Conservation (phyloP, 2,888 invertebrate species). For the Tinea trinotella region DNA sequence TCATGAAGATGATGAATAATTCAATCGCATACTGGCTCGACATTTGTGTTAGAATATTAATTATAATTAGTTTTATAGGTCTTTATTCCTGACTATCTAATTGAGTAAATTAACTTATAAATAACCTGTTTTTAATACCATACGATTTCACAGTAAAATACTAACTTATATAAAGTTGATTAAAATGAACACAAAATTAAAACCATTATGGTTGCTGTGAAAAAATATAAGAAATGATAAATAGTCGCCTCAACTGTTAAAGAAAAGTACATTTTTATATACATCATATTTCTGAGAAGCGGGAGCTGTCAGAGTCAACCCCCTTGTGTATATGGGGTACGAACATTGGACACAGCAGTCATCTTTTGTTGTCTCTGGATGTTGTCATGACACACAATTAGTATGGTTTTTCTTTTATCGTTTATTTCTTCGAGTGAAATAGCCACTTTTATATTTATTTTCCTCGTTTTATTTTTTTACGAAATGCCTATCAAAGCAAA, state of each 20-base stretch:
- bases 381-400: slow-evolving; percentile 14
- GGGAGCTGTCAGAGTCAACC: background rate
- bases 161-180: too few relatives aligned
- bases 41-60: too few relatives aligned
- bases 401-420: slow-evolving; percentile 5
- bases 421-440: slow-evolving; percentile 7
- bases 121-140: too few relatives aligned
- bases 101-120: too few relatives aligned
- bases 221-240: background rate
- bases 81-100: too few relatives aligned
- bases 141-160: too few relatives aligned
- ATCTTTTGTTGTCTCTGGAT: slow-evolving; percentile 8
- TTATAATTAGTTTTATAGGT: too few relatives aligned
- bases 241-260: background rate
- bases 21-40: background rate
- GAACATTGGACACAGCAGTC: background rate
- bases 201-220: too few relatives aligned
- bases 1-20: background rate
- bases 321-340: slow-evolving; percentile 2
- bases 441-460: slow-evolving; percentile 4
- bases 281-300: background rate
- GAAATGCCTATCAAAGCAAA: slow-evolving; percentile 2
- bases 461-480: slow-evolving; percentile 3
- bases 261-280: background rate
- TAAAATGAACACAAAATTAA: too few relatives aligned